A percentile compares a stretch with the other conserved stretches of the same genome.
Evolutionary conservation across 2,113 vertebrate genomes (phyloP).

Genomic region (Lagenorhynchus albirostris): DNA sequence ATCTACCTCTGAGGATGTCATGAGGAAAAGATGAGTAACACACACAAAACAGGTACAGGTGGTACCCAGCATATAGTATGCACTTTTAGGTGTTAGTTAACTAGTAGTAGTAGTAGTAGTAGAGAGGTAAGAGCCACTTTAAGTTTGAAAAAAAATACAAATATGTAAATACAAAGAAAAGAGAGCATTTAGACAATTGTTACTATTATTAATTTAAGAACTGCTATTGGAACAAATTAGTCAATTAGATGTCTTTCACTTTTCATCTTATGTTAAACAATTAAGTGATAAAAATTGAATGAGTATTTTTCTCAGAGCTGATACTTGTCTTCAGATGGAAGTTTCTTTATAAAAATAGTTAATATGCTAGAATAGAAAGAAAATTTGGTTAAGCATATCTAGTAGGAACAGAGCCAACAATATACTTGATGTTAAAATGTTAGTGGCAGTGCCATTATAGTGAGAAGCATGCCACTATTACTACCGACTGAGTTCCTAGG

Average conservation of each 20-base stretch:
- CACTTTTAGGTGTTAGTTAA: not conserved
- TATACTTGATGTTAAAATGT: not conserved
- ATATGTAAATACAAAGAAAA: not conserved
- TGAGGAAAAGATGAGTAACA: not conserved
- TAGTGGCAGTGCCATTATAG: not conserved
- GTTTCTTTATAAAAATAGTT: not conserved
- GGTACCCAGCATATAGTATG: not conserved
- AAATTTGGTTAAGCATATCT: not conserved
- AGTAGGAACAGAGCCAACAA: not conserved
- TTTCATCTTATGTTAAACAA: not conserved
- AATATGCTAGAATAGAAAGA: not conserved
- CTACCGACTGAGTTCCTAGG: not conserved
- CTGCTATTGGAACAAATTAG: not conserved
- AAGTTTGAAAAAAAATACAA: not conserved
- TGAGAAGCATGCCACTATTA: not conserved
- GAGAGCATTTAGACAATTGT: not conserved
- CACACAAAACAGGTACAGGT: not conserved
- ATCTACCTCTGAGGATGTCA: not conserved
- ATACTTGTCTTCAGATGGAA: not conserved
- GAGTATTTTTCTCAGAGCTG: not conserved
- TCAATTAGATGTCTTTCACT: not conserved
- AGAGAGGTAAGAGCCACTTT: not conserved
- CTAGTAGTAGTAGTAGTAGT: not conserved
- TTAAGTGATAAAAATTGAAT: not conserved
- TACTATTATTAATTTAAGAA: not conserved